A percentile compares a stretch with the other conserved stretches of the same genome.
Conservation (phyloP, 2,113 vertebrate genomes). For the Gasterosteus nipponicus region DNA sequence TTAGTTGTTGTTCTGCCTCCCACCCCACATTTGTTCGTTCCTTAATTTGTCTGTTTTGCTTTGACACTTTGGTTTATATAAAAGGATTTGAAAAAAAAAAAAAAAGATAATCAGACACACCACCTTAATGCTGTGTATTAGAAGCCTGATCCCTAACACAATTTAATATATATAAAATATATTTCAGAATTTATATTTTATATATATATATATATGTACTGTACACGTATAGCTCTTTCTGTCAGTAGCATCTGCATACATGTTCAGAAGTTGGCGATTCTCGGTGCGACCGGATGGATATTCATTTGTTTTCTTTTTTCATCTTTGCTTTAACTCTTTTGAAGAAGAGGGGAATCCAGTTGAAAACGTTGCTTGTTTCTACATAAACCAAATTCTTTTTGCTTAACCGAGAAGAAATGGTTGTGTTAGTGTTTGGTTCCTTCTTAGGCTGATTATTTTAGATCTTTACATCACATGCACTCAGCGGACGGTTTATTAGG, state of each 20-base stretch:
- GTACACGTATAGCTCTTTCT: conserved; percentile 72
- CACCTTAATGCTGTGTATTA: conserved; percentile 77
- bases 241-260: conserved; percentile 66
- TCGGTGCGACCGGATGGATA: conserved; percentile 55
- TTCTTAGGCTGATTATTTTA: conserved; percentile 51
- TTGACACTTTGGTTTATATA: conserved; percentile 83
- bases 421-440: conserved; percentile 76
- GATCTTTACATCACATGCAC: conserved; percentile 10
- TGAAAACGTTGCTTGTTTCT: conserved; percentile 90
- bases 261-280: conserved; percentile 56
- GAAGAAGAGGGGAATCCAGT: conserved; percentile 83
- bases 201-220: conserved; percentile 73
- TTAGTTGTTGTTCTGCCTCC: conserved; percentile 26
- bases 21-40: conserved; percentile 60
- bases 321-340: conserved; percentile 91
- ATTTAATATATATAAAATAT: conserved; percentile 76
- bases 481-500: conserved; percentile 15
- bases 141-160: conserved; percentile 71
- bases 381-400: conserved; percentile 90
- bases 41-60: conserved; percentile 70
- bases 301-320: conserved; percentile 67
- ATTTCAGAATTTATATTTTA: conserved; percentile 74
- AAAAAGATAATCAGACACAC: conserved; percentile 66
- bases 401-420: conserved; percentile 82
- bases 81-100: conserved; percentile 60